Evolutionary conservation across 2,797 vertebrate genomes (phyloP), one percentile per base, ranked within the genome.

Genomic region (Glyptemys insculpta): DNA sequence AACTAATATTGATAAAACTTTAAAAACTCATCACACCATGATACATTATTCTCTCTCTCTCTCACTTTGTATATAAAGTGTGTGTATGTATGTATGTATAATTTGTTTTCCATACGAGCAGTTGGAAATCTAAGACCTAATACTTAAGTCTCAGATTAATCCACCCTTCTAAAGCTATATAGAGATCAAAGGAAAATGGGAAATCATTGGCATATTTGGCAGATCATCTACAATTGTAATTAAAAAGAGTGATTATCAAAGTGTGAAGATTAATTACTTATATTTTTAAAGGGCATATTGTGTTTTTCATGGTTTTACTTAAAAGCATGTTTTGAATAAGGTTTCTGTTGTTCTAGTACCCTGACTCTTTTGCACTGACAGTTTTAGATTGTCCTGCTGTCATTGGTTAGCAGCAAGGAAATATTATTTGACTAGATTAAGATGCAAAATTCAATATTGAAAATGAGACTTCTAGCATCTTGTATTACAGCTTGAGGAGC

Each of bases 371-470:
- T 88, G 89, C 62, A 34, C 15, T 78, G 76, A 59, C 44, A 18
- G 11, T 2, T 74, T 96, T 94, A 41, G 90, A 92, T 93, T 59
- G 72, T 91, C 92, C 49, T 68, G 15, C 56, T 90, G 31, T 95
- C 90, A 59, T 88, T 79, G 83, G 37, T 83, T 92, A 93, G 57
- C 47, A 52, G 37, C 41, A 94, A 92, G 47, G 54, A 85, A 57
- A 78, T 81, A 94, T 92, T 96, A 95, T 91, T 94, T 97, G 91
- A 44, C 15, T 86, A 91, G 88, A 81, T 83, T 79, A 95, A 93
- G 52, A 54, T 44, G 83, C 25, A 87, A 90, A 89, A 81, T 85
- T 89, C 87, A 95, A 86, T 76, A 11, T 25, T 14, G 5, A 92
- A 94, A 89, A 72, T 88, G 92, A 92, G 37, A 3, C 81, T 81